Percentiles rank a stretch among this genome's conserved stretches.
phyloP scores from a whole-genome alignment of 2,113 vertebrate species.

The Halichoerus grypus region DNA sequence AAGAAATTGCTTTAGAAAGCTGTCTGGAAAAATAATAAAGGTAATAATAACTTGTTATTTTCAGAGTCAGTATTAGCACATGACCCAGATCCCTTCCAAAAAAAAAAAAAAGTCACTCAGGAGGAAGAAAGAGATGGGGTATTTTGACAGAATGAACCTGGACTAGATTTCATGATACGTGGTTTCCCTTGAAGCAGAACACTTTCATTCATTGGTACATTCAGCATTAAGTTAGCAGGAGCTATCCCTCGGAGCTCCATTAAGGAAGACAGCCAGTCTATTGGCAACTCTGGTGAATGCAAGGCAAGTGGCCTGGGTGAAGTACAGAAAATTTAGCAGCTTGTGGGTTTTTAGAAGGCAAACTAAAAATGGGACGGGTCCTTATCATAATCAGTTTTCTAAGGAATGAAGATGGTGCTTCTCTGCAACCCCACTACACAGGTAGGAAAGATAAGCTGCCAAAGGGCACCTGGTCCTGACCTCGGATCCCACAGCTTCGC shows the following conservation, averaged over 20 bases:
- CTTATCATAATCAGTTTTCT: background rate
- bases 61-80: background rate
- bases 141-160: background rate
- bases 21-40: constrained; percentile 14
- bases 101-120: background rate
- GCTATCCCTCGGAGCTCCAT: background rate
- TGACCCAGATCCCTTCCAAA: background rate
- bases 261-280: background rate
- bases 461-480: background rate
- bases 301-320: background rate
- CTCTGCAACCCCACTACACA: background rate
- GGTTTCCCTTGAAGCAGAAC: background rate
- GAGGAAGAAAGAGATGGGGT: background rate
- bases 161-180: background rate
- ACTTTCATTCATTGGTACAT: background rate
- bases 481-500: background rate
- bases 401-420: constrained; percentile 1
- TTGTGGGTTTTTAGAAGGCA: background rate
- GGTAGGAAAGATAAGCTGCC: background rate
- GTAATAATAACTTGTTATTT: background rate
- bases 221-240: background rate
- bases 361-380: background rate
- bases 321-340: background rate
- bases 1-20: constrained; percentile 39
- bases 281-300: background rate